These are phyloP conservation scores for Phrynocephalus guinanensis DNA, from an alignment of 2,797 vertebrate species.

Conservation along the genomic window DNA sequence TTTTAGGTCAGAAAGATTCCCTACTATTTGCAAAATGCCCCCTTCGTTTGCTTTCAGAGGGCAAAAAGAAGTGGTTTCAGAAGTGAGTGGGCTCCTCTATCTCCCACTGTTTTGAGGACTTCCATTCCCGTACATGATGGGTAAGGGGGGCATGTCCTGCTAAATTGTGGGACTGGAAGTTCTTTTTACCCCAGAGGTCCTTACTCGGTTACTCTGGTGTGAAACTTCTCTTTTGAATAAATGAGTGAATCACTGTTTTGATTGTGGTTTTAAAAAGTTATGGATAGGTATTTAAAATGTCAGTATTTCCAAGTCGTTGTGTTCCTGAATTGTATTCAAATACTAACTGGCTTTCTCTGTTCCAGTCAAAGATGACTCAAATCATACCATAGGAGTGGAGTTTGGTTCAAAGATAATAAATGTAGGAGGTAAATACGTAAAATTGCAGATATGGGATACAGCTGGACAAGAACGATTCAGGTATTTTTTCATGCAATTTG, in stretches of 20 bases:
- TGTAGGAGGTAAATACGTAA: conserved; percentile 94
- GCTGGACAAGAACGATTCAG: conserved; percentile 94
- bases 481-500: conserved; percentile 63
- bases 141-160: too few relatives aligned
- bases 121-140: too few relatives aligned
- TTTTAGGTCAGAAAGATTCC: too few relatives aligned
- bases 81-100: too few relatives aligned
- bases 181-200: too few relatives aligned
- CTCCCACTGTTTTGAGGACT: too few relatives aligned
- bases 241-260: background rate
- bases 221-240: background rate
- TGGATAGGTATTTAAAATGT: conserved; percentile 18
- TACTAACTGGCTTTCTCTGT: conserved; percentile 41
- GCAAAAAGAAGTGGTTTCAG: too few relatives aligned
- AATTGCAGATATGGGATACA: conserved; percentile 97
- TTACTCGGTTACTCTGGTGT: too few relatives aligned
- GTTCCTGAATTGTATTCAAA: conserved; percentile 31
- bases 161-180: too few relatives aligned
- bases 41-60: too few relatives aligned
- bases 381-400: conserved; percentile 84
- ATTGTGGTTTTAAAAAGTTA: background rate
- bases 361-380: conserved; percentile 83
- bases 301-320: background rate
- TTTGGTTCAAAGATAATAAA: conserved; percentile 89
- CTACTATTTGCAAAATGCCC: too few relatives aligned